These are phyloP conservation scores for Pachliopta kotzebuea DNA, from an alignment of 2,888 invertebrate genomes.

Conservation along the genomic window DNA sequence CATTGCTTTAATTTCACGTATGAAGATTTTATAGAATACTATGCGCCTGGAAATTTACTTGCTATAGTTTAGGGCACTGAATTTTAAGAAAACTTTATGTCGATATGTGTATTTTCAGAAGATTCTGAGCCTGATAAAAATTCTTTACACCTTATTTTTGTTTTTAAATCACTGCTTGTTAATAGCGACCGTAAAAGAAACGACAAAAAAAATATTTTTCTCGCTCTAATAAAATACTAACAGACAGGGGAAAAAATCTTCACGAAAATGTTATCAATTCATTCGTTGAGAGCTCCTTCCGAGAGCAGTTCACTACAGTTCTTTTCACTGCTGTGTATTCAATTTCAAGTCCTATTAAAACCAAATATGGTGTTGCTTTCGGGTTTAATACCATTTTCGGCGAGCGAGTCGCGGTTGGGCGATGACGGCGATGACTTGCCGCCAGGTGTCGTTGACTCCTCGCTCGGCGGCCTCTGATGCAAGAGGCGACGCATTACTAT, in stretches of 20 bases:
- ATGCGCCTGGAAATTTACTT: not conserved
- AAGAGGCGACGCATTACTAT: slow-evolving; percentile 61
- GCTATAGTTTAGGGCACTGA: no score
- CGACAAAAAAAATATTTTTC: not conserved
- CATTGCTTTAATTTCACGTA: not conserved
- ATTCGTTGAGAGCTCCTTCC: slow-evolving; percentile 2
- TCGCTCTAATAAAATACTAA: not conserved
- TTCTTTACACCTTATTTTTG: not conserved
- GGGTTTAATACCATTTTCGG: slow-evolving; percentile 30
- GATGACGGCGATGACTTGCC: slow-evolving; percentile 57
- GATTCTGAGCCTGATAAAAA: not conserved
- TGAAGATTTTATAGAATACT: not conserved
- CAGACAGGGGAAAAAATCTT: slow-evolving; percentile 2
- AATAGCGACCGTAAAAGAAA: no score
- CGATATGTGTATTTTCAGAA: not conserved
- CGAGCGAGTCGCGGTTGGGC: slow-evolving; percentile 15
- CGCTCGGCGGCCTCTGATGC: slow-evolving; percentile 54
- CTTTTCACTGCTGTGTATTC: slow-evolving; percentile 20
- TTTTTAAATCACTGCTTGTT: no score
- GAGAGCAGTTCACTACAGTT: slow-evolving; percentile 15
- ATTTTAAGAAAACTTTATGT: no score
- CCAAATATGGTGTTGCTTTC: slow-evolving; percentile 25
- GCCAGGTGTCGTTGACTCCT: slow-evolving; percentile 65
- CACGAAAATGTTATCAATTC: slow-evolving; percentile 24
- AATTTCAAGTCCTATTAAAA: slow-evolving; percentile 26